Conservation (phyloP, 1,140 invertebrate species). For the Papilio dardanus region DNA sequence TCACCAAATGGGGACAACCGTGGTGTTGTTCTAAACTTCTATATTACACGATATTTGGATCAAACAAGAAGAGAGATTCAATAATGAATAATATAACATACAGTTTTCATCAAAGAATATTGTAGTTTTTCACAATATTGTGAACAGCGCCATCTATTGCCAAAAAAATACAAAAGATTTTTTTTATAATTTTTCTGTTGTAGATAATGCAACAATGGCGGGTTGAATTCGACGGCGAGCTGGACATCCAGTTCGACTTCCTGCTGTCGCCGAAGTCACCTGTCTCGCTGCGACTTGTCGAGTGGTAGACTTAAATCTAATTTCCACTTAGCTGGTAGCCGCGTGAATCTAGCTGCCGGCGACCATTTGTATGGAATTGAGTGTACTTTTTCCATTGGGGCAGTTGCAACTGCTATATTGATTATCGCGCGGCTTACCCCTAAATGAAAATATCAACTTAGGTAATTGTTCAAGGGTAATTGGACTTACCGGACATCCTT, state of each 20-base stretch:
- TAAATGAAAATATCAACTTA: neutral
- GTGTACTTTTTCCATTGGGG: too few species aligned
- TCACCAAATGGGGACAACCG: neutral
- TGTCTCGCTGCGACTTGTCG: slow-evolving; percentile 85
- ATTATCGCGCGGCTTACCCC: neutral
- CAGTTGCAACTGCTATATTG: too few species aligned
- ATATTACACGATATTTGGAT: neutral
- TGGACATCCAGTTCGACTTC: slow-evolving; percentile 90
- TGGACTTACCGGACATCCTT: neutral
- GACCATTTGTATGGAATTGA: too few species aligned
- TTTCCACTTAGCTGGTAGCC: neutral
- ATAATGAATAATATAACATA: neutral
- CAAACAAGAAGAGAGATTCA: neutral
- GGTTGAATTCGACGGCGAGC: slow-evolving; percentile 85
- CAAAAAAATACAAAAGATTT: neutral
- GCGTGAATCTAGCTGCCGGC: too few species aligned
- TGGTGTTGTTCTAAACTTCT: neutral
- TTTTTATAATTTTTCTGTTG: slow-evolving; percentile 46
- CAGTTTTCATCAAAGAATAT: neutral
- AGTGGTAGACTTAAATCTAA: slow-evolving; percentile 57
- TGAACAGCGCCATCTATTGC: neutral
- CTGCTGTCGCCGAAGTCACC: slow-evolving; percentile 88
- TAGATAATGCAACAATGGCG: slow-evolving; percentile 88
- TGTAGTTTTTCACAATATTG: neutral
- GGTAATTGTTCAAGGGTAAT: neutral